Conservation (phyloP, 2,113 vertebrate genomes). For the Pomatorhinus ruficollis region DNA sequence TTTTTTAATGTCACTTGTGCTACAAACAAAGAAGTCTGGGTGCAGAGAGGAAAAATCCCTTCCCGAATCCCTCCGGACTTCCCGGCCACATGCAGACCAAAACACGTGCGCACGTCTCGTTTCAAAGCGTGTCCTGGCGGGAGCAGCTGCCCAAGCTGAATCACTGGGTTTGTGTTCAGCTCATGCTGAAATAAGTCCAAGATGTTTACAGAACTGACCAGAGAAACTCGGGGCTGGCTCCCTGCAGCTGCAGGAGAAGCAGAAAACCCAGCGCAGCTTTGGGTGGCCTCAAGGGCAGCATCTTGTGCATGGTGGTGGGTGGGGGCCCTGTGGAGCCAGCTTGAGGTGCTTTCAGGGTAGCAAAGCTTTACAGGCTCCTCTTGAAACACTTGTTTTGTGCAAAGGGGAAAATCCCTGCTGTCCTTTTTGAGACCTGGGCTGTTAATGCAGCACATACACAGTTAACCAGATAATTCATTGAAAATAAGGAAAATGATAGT, state of each 20-base stretch:
- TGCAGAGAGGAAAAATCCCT: not conserved
- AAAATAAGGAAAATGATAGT: not conserved
- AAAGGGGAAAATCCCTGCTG: not conserved
- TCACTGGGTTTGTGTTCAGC: constrained; percentile 26
- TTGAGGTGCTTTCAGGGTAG: not conserved
- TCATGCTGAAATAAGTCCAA: constrained; percentile 30
- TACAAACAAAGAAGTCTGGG: not conserved
- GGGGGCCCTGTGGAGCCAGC: not conserved
- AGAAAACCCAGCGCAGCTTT: not conserved
- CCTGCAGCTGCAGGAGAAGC: constrained; percentile 16
- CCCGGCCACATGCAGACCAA: not conserved
- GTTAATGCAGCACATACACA: not conserved
- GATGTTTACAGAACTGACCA: not conserved
- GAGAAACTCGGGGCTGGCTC: not conserved
- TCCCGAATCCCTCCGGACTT: not conserved
- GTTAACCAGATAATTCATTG: not conserved
- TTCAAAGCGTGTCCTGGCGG: not conserved
- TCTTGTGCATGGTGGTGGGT: not conserved
- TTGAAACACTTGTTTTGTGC: not conserved
- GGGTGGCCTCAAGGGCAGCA: not conserved
- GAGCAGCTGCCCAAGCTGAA: constrained; percentile 32
- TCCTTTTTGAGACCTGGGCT: not conserved
- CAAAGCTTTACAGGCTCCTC: not conserved
- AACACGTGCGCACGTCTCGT: not conserved
- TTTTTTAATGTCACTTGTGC: not conserved